Conservation (phyloP, 2,797 vertebrate species). For the Eremophila alpestris region DNA sequence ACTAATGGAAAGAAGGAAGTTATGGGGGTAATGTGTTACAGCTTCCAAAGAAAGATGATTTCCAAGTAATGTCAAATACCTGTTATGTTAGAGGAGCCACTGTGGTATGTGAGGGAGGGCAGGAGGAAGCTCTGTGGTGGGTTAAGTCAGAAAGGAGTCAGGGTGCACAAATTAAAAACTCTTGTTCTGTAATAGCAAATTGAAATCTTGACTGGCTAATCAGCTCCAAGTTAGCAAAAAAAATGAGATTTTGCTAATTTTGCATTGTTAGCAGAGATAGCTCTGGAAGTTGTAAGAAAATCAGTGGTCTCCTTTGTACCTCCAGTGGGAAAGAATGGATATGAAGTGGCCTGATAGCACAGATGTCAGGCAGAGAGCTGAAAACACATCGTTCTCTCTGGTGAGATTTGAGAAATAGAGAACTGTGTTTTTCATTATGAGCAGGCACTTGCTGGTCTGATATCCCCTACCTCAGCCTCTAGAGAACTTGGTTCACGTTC, state of each 20-base stretch:
- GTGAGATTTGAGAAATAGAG: neutral
- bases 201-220: neutral
- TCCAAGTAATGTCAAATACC: neutral
- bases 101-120: neutral
- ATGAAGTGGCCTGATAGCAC: neutral
- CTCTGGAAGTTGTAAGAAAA: neutral
- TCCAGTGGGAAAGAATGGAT: neutral
- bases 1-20: neutral
- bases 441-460: neutral
- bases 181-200: neutral
- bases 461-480: neutral
- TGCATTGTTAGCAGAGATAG: neutral
- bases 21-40: neutral
- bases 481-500: neutral
- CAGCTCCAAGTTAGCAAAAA: neutral
- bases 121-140: neutral
- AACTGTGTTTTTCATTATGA: neutral
- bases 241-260: neutral
- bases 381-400: neutral
- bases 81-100: neutral
- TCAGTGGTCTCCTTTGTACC: neutral
- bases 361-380: neutral
- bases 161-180: neutral
- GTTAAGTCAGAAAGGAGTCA: neutral
- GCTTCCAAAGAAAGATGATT: constrained; percentile 15